A percentile compares a stretch with the other conserved stretches of the same genome.
Evolutionary conservation across 1,140 invertebrate genomes (phyloP).

Genomic region (Sarcophaga bullata): DNA sequence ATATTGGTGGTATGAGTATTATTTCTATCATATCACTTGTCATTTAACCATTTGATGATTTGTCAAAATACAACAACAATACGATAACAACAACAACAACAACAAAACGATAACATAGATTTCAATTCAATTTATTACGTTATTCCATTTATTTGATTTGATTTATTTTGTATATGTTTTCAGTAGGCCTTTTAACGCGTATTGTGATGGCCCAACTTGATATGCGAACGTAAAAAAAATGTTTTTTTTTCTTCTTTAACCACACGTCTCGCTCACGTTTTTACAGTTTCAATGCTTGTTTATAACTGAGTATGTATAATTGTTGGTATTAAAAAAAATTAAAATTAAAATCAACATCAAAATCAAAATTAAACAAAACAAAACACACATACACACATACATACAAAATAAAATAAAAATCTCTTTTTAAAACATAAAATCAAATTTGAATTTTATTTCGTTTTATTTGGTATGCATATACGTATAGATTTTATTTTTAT

Average conservation of each 20-base stretch:
- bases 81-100: background rate
- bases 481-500: too few relatives aligned
- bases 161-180: background rate
- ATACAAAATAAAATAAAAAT: too few relatives aligned
- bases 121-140: conserved; percentile 19
- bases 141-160: conserved; percentile 11
- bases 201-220: background rate
- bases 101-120: background rate
- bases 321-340: background rate
- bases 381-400: too few relatives aligned
- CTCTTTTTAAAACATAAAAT: too few relatives aligned
- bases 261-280: background rate
- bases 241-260: too few relatives aligned
- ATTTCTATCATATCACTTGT: background rate
- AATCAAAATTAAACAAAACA: too few relatives aligned
- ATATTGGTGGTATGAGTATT: too few relatives aligned
- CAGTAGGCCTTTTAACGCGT: background rate
- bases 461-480: too few relatives aligned
- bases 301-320: conserved; percentile 27
- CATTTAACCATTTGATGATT: background rate
- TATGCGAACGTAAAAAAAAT: background rate
- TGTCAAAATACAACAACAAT: background rate
- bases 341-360: background rate
- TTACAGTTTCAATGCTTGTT: conserved; percentile 26
- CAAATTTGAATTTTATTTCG: too few relatives aligned